Evolutionary conservation across 2,113 vertebrate genomes (phyloP).

Genomic region (Halichoerus grypus): DNA sequence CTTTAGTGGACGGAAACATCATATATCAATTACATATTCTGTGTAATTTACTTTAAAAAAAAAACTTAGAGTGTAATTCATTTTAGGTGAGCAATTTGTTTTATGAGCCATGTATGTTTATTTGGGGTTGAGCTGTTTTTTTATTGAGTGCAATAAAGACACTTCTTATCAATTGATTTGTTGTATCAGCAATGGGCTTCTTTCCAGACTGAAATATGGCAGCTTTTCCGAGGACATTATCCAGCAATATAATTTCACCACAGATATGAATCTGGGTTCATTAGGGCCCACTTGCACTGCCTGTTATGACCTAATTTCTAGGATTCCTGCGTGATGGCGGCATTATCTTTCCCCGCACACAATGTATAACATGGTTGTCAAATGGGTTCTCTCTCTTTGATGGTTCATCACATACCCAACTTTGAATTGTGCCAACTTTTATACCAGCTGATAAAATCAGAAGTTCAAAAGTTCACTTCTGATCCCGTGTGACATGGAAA

Average conservation of each 20-base stretch:
- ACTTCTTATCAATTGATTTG: conserved; percentile 89
- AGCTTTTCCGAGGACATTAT: conserved; percentile 77
- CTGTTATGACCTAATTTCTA: conserved; percentile 76
- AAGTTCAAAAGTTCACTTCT: conserved; percentile 79
- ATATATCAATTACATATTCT: conserved; percentile 71
- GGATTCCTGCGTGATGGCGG: conserved; percentile 70
- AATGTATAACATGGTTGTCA: conserved; percentile 65
- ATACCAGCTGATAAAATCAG: conserved; percentile 69
- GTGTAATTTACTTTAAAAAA: conserved; percentile 84
- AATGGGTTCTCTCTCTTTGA: conserved; percentile 77
- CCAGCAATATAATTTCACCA: conserved; percentile 46
- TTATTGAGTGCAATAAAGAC: conserved; percentile 76
- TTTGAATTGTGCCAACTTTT: conserved; percentile 73
- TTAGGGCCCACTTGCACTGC: conserved; percentile 69
- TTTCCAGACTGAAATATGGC: conserved; percentile 67
- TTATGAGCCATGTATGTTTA: conserved; percentile 84
- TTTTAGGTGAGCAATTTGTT: conserved; percentile 87
- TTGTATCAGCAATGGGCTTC: conserved; percentile 79
- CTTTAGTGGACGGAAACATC: conserved; percentile 79
- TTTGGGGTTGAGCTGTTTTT: conserved; percentile 78
- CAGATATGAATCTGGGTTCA: conserved; percentile 64
- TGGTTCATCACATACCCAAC: conserved; percentile 73
- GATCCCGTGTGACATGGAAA: background rate
- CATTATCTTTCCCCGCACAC: conserved; percentile 75
- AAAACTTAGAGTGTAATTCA: conserved; percentile 84